A percentile compares a stretch with the other conserved stretches of the same genome.
phyloP scores from a whole-genome alignment of 2,888 invertebrate species.

The Catocala nupta region DNA sequence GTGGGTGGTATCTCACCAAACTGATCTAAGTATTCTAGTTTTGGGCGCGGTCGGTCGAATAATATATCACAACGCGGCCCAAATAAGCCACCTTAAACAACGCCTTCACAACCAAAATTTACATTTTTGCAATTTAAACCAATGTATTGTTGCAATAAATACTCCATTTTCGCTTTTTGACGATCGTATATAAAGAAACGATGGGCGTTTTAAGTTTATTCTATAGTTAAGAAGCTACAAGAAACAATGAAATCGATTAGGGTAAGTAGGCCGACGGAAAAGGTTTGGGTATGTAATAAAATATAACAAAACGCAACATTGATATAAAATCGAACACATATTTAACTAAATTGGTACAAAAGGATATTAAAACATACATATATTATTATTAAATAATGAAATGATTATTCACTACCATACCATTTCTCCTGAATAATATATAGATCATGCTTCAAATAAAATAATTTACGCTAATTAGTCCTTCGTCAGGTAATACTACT shows the following conservation, averaged over 20 bases:
- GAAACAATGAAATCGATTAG: slow-evolving; percentile 73
- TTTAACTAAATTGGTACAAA: too few relatives aligned
- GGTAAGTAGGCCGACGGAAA: slow-evolving; percentile 62
- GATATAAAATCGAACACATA: too few relatives aligned
- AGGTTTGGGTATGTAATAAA: too few relatives aligned
- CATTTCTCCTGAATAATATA: too few relatives aligned
- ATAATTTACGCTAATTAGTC: too few relatives aligned
- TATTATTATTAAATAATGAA: too few relatives aligned
- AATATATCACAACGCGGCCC: slow-evolving; percentile 72
- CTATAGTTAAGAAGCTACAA: slow-evolving; percentile 60
- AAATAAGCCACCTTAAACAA: slow-evolving; percentile 74
- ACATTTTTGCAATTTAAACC: slow-evolving; percentile 76
- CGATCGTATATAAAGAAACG: slow-evolving; percentile 78
- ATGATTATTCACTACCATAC: too few relatives aligned
- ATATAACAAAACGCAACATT: too few relatives aligned
- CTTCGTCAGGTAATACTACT: too few relatives aligned
- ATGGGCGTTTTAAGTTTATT: slow-evolving; percentile 66
- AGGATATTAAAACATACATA: too few relatives aligned
- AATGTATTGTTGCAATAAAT: slow-evolving; percentile 77
- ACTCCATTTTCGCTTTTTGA: slow-evolving; percentile 78
- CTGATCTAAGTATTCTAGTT: slow-evolving; percentile 42
- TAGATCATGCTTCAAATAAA: too few relatives aligned
- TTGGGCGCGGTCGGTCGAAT: slow-evolving; percentile 65
- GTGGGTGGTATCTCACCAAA: slow-evolving; percentile 56
- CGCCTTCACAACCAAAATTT: slow-evolving; percentile 78